These are phyloP conservation scores for Rhizoglyphus robini DNA, from an alignment of 1,140 invertebrate genomes.

Conservation along the genomic window DNA sequence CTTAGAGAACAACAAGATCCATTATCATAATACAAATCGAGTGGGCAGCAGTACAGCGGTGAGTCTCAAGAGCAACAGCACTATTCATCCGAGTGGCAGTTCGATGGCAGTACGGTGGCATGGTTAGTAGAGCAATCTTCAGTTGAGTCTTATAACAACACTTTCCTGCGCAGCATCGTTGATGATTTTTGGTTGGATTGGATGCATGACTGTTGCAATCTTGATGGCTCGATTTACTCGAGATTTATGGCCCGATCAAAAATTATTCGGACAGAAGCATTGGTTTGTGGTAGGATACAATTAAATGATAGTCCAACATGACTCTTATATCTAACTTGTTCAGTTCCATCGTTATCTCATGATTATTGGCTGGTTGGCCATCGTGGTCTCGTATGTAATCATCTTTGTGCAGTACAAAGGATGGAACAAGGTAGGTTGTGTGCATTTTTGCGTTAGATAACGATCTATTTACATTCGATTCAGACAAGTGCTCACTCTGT, in stretches of 20 bases:
- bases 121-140: too few species aligned
- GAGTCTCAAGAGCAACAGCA: background rate
- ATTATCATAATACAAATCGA: background rate
- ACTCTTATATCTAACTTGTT: background rate
- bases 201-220: background rate
- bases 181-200: constrained; percentile 7
- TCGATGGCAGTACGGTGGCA: background rate
- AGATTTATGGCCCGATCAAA: background rate
- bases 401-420: background rate
- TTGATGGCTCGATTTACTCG: constrained; percentile 6
- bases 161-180: background rate
- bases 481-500: background rate
- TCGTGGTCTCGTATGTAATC: background rate
- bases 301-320: background rate
- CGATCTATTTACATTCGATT: background rate
- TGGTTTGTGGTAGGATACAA: constrained; percentile 2
- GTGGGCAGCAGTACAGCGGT: background rate
- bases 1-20: background rate
- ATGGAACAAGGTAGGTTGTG: constrained; percentile 1
- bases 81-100: too few species aligned
- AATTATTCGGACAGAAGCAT: background rate
- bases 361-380: constrained; percentile 7
- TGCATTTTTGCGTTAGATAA: constrained; percentile 1
- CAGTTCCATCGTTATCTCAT: background rate
- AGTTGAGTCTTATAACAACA: too few species aligned